Conservation (phyloP, 1,140 invertebrate species). For the Frieseomelitta varia region DNA sequence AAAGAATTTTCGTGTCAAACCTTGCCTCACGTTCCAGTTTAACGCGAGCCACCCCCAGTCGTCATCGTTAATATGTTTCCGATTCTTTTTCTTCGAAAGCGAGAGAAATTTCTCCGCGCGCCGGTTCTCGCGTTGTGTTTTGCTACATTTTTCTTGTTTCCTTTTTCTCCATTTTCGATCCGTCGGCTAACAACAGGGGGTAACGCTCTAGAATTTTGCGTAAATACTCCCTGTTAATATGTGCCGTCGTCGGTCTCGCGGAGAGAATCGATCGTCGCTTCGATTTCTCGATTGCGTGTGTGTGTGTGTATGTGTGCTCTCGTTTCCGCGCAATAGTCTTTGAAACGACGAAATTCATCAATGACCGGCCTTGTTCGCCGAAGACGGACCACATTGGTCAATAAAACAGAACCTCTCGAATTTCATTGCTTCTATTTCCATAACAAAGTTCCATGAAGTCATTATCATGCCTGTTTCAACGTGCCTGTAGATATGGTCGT, state of each 20-base stretch:
- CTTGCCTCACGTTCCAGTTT: slow-evolving; percentile 64
- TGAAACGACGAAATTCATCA: slow-evolving; percentile 55
- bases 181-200: slow-evolving; percentile 29
- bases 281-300: neutral
- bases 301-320: neutral
- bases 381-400: slow-evolving; percentile 46
- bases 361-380: slow-evolving; percentile 60
- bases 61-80: slow-evolving; percentile 63
- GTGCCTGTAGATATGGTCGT: slow-evolving; percentile 24
- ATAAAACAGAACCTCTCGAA: slow-evolving; percentile 62
- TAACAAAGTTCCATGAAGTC: slow-evolving; percentile 72
- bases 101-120: slow-evolving; percentile 46
- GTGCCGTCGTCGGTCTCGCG: slow-evolving; percentile 3
- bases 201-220: slow-evolving; percentile 10
- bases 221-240: slow-evolving; percentile 18
- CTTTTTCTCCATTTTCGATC: neutral
- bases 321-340: slow-evolving; percentile 3
- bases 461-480: slow-evolving; percentile 65
- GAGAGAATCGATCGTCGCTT: slow-evolving; percentile 46
- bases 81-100: slow-evolving; percentile 58
- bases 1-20: slow-evolving; percentile 63
- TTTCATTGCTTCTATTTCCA: slow-evolving; percentile 74
- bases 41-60: slow-evolving; percentile 46
- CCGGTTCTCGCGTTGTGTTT: slow-evolving; percentile 26
- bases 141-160: slow-evolving; percentile 23